Base-by-base conservation (phyloP, 1,140 invertebrate genomes). In the Papilio machaon region DNA sequence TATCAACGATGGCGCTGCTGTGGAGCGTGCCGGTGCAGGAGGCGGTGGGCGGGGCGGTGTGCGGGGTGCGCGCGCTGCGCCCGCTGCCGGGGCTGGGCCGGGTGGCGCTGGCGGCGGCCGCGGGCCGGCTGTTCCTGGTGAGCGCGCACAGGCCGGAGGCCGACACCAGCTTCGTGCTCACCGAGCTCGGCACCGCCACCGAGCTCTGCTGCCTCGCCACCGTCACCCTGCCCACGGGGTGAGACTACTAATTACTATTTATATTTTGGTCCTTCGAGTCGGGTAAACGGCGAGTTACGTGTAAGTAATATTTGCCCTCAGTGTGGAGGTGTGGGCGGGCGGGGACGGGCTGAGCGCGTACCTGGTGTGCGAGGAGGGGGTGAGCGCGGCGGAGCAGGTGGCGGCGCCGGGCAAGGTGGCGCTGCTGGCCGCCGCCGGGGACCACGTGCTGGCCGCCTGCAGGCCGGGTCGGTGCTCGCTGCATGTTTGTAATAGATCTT, bases 371-470 rank as follows among this genome's bases (percentile, higher is more conserved):
- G 87, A 79, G 38, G 87, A 86, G 35, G 94, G 92, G 2, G 92
- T 92, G 73, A 86, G 86, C 58, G 86, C 82, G 1, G 91, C 91
- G 3, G 85, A 87, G 23, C 47, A 47, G 10, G 70, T 86, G 54
- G 10, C 76, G 60, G 81, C 86, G 17, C 73, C 83, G 15, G 95
- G 96, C 23, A 82, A 80, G 0, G 82, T 83, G 60, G 46, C 80
- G 5, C 60, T 82, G 19, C 82, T 86, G 8, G 76, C 82, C 0
- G 81, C 83, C 0, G 82, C 84, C n/a, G 46, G 38, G 2, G 23
- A 58, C n/a, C 52, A 95, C 81, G 96, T 98, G 8, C 97, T 97
- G 92, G 97, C 97, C 0, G 98, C 98, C 86, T 96, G 98, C 4
- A 96, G 96, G 95, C 97, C 92, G 0, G 91, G 91, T 92, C 47